A percentile compares a stretch with the other conserved stretches of the same genome.
phyloP scores from a whole-genome alignment of 1,140 invertebrate species.

The Brachionus rubens region DNA sequence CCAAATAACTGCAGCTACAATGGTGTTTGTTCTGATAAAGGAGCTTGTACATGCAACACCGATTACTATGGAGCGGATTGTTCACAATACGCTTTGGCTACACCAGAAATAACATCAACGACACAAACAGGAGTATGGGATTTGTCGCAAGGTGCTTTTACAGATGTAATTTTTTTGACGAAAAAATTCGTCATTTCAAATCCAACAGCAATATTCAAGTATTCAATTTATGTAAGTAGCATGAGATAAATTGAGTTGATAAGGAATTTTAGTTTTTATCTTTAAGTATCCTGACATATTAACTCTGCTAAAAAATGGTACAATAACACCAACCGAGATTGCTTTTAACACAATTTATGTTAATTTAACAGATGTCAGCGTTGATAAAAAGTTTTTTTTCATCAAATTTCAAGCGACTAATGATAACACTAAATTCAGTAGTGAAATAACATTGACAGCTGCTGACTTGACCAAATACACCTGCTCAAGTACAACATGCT shows the following conservation, averaged over 20 bases:
- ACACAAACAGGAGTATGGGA: background rate
- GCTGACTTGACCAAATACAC: background rate
- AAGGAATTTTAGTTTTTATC: no score
- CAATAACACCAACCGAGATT: background rate
- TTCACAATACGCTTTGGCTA: background rate
- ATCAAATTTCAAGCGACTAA: background rate
- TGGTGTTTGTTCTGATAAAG: background rate
- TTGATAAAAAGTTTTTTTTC: background rate
- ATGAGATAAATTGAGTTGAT: no score
- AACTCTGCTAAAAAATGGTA: background rate
- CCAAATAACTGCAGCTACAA: background rate
- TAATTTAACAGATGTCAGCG: background rate
- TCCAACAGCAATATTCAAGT: background rate
- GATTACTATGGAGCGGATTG: constrained; percentile 1
- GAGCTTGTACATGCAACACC: background rate
- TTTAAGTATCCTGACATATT: background rate
- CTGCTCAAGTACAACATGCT: background rate
- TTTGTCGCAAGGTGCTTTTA: background rate
- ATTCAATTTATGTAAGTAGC: background rate
- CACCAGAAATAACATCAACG: background rate
- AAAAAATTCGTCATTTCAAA: background rate
- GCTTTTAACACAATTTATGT: background rate
- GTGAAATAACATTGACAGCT: background rate
- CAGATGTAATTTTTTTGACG: background rate
- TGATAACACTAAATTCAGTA: background rate